phyloP scores from a whole-genome alignment of 1,140 invertebrate genomes.

The Trissolcus basalis region DNA sequence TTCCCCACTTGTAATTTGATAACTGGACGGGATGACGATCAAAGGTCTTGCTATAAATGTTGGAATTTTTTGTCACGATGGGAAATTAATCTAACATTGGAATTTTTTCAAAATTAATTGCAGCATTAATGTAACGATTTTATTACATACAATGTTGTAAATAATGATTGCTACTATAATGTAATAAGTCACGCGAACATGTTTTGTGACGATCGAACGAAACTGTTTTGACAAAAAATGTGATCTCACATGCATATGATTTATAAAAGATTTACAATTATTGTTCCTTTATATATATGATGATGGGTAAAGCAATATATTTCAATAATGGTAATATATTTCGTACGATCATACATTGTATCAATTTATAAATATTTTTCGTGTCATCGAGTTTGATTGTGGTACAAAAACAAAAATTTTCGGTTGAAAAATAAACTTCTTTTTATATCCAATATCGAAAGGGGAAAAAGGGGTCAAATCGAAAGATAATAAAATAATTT shows the following conservation, averaged over 20 bases:
- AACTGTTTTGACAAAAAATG: constrained; percentile 10
- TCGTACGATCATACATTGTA: too few species aligned
- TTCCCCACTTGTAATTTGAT: constrained; percentile 15
- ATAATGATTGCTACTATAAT: constrained; percentile 5
- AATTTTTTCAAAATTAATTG: constrained; percentile 29
- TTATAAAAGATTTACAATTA: too few species aligned
- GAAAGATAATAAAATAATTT: too few species aligned
- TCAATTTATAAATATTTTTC: too few species aligned
- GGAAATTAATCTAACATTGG: constrained; percentile 20
- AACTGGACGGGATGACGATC: constrained; percentile 19
- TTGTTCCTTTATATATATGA: too few species aligned
- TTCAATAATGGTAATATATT: too few species aligned
- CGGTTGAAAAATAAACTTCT: too few species aligned
- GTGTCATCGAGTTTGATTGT: too few species aligned
- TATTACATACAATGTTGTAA: constrained; percentile 29
- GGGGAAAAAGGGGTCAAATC: too few species aligned
- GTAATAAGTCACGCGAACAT: constrained; percentile 22
- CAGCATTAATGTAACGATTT: constrained; percentile 12
- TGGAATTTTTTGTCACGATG: constrained; percentile 8
- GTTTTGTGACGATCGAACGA: constrained; percentile 21
- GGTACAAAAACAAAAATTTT: too few species aligned
- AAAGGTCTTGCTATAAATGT: constrained; percentile 12
- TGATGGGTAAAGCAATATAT: too few species aligned
- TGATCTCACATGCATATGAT: neutral
- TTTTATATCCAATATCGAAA: too few species aligned